A percentile compares a stretch with the other conserved stretches of the same genome.
These are phyloP conservation scores for Oxyruncus cristatus DNA, from an alignment of 2,113 vertebrate genomes.

Conservation along the genomic window DNA sequence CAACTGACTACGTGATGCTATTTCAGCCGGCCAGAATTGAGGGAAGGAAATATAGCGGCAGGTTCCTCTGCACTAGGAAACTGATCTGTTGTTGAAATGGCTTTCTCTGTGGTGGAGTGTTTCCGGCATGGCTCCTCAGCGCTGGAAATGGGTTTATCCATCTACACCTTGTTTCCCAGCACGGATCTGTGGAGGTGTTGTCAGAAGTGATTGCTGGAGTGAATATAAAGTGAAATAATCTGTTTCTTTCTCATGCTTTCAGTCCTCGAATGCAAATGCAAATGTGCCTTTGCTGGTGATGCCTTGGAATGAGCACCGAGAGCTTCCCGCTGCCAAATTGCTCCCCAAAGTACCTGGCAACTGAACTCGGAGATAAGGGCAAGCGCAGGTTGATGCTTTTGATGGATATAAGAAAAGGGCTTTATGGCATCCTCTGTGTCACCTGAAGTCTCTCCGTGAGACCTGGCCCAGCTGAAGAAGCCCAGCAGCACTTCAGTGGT, in stretches of 20 bases:
- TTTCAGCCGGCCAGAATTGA: conserved; percentile 20
- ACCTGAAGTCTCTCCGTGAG: accelerated
- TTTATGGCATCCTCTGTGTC: neutral
- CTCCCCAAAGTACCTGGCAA: neutral
- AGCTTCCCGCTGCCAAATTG: neutral
- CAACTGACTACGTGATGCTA: neutral
- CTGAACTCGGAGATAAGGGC: neutral
- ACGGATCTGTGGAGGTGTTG: neutral
- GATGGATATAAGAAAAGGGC: neutral
- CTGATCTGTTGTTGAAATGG: conserved; percentile 8
- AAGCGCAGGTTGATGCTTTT: neutral
- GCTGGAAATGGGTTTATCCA: neutral
- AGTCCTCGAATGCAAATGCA: accelerated
- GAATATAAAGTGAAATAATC: neutral
- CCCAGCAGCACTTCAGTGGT: neutral
- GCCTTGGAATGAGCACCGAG: neutral
- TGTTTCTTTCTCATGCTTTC: neutral
- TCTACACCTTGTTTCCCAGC: conserved; percentile 5
- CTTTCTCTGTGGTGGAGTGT: conserved; percentile 39
- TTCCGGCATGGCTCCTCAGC: neutral
- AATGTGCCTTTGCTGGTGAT: neutral
- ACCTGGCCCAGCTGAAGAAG: neutral
- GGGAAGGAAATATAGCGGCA: conserved; percentile 39
- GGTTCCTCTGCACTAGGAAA: conserved; percentile 56
- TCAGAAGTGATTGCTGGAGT: neutral